Percentiles rank a stretch among this genome's conserved stretches.
These are phyloP conservation scores for Tiliacea aurago DNA, from an alignment of 2,888 invertebrate species.

Conservation along the genomic window DNA sequence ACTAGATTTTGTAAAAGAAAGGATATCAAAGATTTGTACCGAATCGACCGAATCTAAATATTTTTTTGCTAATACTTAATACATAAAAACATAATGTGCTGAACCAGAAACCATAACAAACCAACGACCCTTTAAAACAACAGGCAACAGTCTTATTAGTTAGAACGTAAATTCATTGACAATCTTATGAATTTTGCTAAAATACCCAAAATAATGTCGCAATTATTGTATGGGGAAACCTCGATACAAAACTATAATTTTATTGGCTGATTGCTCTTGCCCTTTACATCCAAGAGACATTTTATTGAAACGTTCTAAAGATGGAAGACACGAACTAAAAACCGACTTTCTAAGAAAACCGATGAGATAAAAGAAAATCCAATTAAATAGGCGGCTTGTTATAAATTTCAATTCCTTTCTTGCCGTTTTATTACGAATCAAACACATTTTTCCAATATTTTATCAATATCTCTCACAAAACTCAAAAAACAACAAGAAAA, in stretches of 20 bases:
- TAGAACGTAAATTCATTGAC: not conserved
- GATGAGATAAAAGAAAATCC: constrained; percentile 23
- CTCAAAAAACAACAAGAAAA: not conserved
- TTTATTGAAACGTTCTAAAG: constrained; percentile 3
- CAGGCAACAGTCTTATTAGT: not conserved
- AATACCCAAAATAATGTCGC: not conserved
- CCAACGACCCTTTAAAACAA: not conserved
- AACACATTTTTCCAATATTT: constrained; percentile 38
- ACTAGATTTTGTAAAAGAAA: constrained; percentile 1
- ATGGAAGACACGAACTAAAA: constrained; percentile 12
- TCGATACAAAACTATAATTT: constrained; percentile 1
- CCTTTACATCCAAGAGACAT: not conserved
- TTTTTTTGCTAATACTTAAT: not conserved
- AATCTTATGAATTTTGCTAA: not conserved
- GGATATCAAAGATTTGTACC: not conserved
- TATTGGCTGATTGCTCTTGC: not conserved
- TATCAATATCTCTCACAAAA: not conserved
- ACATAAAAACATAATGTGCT: not conserved
- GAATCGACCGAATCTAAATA: not conserved
- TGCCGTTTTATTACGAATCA: constrained; percentile 40
- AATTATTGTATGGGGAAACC: not conserved
- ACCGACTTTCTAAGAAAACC: constrained; percentile 18
- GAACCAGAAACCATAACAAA: not conserved
- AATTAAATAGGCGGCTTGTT: constrained; percentile 30
- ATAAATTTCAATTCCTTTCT: constrained; percentile 39